Conservation (phyloP, 2,113 vertebrate genomes). For the Neogale vison region DNA sequence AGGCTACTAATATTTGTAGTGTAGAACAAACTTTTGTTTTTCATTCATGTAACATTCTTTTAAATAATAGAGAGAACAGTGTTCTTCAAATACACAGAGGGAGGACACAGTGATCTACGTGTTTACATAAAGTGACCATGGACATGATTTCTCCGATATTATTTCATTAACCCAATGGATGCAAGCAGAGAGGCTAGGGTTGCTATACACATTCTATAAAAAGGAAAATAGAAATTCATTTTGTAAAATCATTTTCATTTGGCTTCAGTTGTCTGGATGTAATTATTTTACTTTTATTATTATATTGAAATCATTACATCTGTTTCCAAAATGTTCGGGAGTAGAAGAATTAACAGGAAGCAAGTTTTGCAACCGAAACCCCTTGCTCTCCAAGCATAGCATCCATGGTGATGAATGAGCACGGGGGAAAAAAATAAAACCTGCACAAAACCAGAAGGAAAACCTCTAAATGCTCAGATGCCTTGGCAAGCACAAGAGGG, state of each 20-base stretch:
- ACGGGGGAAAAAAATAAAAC: neutral
- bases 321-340: conserved; percentile 65
- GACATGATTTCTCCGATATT: neutral
- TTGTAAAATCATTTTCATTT: conserved; percentile 47
- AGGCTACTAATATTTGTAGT: neutral
- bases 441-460: neutral
- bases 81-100: neutral
- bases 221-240: conserved; percentile 42
- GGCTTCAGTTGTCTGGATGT: conserved; percentile 34
- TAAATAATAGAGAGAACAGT: neutral
- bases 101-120: neutral
- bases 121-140: neutral
- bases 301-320: conserved; percentile 59
- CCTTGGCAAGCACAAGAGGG: neutral
- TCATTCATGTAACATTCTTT: neutral
- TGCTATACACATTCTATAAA: neutral
- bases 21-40: neutral
- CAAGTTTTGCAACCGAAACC: conserved; percentile 2
- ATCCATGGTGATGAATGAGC: conserved; percentile 26
- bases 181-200: neutral
- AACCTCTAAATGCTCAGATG: neutral
- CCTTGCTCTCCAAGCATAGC: conserved; percentile 10
- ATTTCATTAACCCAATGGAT: neutral
- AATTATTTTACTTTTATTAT: conserved; percentile 69
- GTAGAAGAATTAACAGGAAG: conserved; percentile 69